Evolutionary conservation across 2,888 invertebrate species (phyloP).

Genomic region (Oscheius sp.): DNA sequence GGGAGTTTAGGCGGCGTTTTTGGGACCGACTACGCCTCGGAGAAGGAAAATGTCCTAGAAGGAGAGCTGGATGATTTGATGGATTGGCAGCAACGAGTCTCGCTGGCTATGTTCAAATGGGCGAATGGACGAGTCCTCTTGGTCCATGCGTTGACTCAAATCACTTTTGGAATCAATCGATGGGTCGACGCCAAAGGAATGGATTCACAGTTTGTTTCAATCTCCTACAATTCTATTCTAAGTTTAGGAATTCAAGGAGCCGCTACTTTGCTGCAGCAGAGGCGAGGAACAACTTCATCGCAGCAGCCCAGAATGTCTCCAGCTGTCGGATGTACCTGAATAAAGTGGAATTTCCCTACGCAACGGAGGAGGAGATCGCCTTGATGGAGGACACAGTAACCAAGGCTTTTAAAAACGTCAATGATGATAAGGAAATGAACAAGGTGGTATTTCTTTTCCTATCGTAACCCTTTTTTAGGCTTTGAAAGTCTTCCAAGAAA

Average conservation of each 20-base stretch:
- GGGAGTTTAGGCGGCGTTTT: slow-evolving; percentile 70
- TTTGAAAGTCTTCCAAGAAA: slow-evolving; percentile 72
- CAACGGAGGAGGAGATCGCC: slow-evolving; percentile 73
- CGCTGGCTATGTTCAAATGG: slow-evolving; percentile 74
- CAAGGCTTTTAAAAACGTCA: slow-evolving; percentile 74
- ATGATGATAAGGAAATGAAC: slow-evolving; percentile 71
- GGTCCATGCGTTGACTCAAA: slow-evolving; percentile 74
- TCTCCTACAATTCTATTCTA: neutral
- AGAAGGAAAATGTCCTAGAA: slow-evolving; percentile 74
- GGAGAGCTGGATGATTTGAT: slow-evolving; percentile 72
- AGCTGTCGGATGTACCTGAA: slow-evolving; percentile 73
- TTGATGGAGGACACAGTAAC: slow-evolving; percentile 72
- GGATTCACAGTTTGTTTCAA: slow-evolving; percentile 66
- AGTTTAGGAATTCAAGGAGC: slow-evolving; percentile 71
- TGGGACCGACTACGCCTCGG: slow-evolving; percentile 74
- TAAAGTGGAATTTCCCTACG: slow-evolving; percentile 75
- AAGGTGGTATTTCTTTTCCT: slow-evolving; percentile 36
- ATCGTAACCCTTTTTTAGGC: slow-evolving; percentile 61
- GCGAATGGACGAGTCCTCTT: slow-evolving; percentile 71
- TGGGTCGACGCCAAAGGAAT: slow-evolving; percentile 72
- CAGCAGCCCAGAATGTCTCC: slow-evolving; percentile 74
- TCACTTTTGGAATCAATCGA: slow-evolving; percentile 72
- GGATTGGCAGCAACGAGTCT: slow-evolving; percentile 73
- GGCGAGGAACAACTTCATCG: slow-evolving; percentile 74
- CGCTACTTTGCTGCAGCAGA: slow-evolving; percentile 74